phyloP scores from a whole-genome alignment of 64 coral and sea anemone genomes.

The Porites lutea region DNA sequence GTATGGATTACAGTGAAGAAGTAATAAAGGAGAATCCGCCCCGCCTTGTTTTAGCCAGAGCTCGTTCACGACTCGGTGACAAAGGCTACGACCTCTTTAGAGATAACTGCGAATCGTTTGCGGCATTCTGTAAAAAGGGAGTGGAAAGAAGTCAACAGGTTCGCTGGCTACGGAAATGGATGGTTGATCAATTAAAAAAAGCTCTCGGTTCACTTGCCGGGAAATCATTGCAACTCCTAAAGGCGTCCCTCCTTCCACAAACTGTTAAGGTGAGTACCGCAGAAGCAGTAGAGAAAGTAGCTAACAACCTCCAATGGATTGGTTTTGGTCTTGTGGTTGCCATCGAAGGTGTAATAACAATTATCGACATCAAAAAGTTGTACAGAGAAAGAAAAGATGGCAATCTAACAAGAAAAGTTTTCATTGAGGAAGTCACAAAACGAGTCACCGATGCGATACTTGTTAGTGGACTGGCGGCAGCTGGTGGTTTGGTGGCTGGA shows the following conservation, averaged over 20 bases:
- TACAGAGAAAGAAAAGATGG: constrained; percentile 22
- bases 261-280: constrained; percentile 3
- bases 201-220: not conserved
- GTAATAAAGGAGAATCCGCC: constrained; percentile 23
- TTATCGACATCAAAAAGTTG: constrained; percentile 33
- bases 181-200: not conserved
- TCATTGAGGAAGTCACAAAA: constrained; percentile 37
- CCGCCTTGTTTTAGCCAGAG: constrained; percentile 42
- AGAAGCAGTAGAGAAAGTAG: constrained; percentile 12
- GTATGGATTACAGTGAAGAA: constrained; percentile 33
- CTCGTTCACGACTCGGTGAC: constrained; percentile 29
- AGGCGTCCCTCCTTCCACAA: not conserved
- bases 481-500: constrained; percentile 25
- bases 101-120: constrained; percentile 56
- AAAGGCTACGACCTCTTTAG: constrained; percentile 24
- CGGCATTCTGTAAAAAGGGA: constrained; percentile 45
- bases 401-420: constrained; percentile 9
- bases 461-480: constrained; percentile 20
- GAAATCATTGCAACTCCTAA: not conserved
- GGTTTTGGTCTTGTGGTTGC: constrained; percentile 42
- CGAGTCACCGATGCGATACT: constrained; percentile 31
- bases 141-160: constrained; percentile 38
- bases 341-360: constrained; percentile 32
- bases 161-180: not conserved
- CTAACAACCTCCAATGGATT: constrained; percentile 29